A percentile compares a stretch with the other conserved stretches of the same genome.
Conservation (phyloP, 2,113 vertebrate species). For the Lynx canadensis region DNA sequence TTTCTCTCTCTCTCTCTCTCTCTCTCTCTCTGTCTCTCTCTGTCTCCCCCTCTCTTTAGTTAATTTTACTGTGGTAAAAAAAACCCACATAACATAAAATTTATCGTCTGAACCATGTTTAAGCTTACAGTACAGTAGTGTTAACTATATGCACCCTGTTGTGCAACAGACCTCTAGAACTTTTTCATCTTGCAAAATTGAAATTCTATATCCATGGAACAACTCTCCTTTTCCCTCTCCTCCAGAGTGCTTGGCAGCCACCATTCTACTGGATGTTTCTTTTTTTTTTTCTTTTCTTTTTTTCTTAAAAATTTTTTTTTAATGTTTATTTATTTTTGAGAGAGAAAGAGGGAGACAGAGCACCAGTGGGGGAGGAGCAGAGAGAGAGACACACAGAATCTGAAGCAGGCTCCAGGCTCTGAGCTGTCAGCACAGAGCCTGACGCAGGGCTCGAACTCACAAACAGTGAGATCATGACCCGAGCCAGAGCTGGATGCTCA, state of each 20-base stretch:
- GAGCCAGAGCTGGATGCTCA: too few species aligned
- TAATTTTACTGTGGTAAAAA: neutral
- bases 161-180: neutral
- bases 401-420: too few species aligned
- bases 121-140: fast-evolving
- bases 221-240: neutral
- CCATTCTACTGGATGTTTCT: neutral
- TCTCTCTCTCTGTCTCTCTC: too few species aligned
- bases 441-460: too few species aligned
- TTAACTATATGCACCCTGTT: neutral
- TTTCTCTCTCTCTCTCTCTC: neutral
- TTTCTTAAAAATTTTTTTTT: too few species aligned
- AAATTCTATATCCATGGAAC: neutral
- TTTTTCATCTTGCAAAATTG: neutral
- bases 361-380: too few species aligned
- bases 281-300: too few species aligned
- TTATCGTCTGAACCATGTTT: neutral
- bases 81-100: neutral
- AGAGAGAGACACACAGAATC: too few species aligned
- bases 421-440: too few species aligned
- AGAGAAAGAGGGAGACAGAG: too few species aligned
- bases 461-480: too few species aligned
- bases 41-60: neutral
- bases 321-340: too few species aligned
- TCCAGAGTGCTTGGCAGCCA: neutral